A percentile compares a stretch with the other conserved stretches of the same genome.
Evolutionary conservation across 2,888 invertebrate genomes (phyloP).

Genomic region (Amiota minor): DNA sequence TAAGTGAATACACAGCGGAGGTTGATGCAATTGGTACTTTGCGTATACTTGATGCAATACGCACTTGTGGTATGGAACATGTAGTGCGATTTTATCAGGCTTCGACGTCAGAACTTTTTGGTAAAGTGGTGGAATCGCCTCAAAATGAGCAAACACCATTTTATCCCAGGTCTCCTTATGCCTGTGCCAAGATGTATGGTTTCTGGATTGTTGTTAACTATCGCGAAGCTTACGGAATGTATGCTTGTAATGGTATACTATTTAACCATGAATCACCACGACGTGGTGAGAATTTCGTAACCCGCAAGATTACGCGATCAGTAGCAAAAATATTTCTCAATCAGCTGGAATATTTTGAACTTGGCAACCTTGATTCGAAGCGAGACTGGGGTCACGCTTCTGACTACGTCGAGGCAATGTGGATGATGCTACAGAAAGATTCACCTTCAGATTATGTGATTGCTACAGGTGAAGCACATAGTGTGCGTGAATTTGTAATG

Average conservation of each 20-base stretch:
- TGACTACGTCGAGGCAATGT: conserved; percentile 99
- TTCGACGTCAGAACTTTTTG: conserved; percentile 95
- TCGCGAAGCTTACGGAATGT: conserved; percentile 95
- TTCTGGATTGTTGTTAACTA: conserved; percentile 98
- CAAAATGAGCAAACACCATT: conserved; percentile 96
- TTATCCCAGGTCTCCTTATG: conserved; percentile 96
- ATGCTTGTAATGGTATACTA: conserved; percentile 94
- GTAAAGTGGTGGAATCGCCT: conserved; percentile 92
- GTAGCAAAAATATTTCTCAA: conserved; percentile 97
- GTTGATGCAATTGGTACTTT: conserved; percentile 97
- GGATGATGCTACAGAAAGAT: conserved; percentile 97
- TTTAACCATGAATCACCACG: conserved; percentile 98
- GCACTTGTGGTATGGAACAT: conserved; percentile 88
- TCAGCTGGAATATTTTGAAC: conserved; percentile 86
- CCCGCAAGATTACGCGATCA: conserved; percentile 96
- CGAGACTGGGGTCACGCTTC: conserved; percentile 99
- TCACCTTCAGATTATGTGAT: conserved; percentile 96
- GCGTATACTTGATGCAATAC: conserved; percentile 90
- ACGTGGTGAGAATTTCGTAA: conserved; percentile 98
- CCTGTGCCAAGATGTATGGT: conserved; percentile 95
- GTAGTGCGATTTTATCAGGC: conserved; percentile 93
- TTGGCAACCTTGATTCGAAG: conserved; percentile 95
- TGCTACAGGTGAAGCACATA: conserved; percentile 95
- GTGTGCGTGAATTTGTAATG: conserved; percentile 97
- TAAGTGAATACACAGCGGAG: conserved; percentile 99